phyloP scores from a whole-genome alignment of 2,888 invertebrate species.

The Caenorhabditis imperialis region DNA sequence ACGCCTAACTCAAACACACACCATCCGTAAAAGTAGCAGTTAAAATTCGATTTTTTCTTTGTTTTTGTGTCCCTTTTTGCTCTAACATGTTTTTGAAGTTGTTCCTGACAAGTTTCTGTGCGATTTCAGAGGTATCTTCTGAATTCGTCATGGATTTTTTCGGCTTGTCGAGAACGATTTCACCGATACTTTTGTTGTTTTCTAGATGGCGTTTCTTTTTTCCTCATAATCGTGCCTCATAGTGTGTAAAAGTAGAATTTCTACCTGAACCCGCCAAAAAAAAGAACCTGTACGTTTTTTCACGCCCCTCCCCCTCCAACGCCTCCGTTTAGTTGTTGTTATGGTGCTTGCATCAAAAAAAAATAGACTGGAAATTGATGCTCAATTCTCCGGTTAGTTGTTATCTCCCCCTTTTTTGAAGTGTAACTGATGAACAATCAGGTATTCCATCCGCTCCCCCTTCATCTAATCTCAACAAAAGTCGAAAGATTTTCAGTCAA shows the following conservation, averaged over 20 bases:
- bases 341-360: constrained; percentile 48
- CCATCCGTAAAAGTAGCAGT: constrained; percentile 36
- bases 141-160: too few relatives aligned
- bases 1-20: constrained; percentile 7
- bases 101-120: constrained; percentile 26
- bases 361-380: constrained; percentile 24
- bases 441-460: constrained; percentile 42
- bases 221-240: constrained; percentile 9
- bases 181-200: constrained; percentile 48
- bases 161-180: too few relatives aligned
- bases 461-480: constrained; percentile 49
- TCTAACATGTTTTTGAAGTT: constrained; percentile 11
- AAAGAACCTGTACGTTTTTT: constrained; percentile 27
- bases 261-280: constrained; percentile 23
- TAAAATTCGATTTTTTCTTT: constrained; percentile 31
- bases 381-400: constrained; percentile 33
- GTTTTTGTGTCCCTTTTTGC: constrained; percentile 10
- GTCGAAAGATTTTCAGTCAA: constrained; percentile 4
- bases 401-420: constrained; percentile 35
- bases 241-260: constrained; percentile 16
- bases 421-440: constrained; percentile 57
- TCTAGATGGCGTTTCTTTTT: constrained; percentile 34
- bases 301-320: constrained; percentile 18
- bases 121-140: too few relatives aligned
- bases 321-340: constrained; percentile 56